Evolutionary conservation across 2,797 vertebrate species (phyloP).

Genomic region (Schizopygopsis malacanthus): DNA sequence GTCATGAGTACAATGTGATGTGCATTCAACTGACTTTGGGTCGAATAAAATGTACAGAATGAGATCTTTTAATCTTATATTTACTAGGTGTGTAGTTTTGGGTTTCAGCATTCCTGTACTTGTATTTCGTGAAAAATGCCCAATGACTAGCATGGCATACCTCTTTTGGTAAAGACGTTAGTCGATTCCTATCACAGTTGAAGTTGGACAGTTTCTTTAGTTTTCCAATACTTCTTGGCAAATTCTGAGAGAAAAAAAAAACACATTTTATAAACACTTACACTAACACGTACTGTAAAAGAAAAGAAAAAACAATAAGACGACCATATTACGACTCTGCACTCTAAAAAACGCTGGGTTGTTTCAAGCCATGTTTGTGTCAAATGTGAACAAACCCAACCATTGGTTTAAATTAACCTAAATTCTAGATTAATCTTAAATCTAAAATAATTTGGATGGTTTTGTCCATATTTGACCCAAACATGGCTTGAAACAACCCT

Average conservation of each 20-base stretch:
- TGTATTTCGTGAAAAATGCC: neutral
- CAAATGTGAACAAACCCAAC: neutral
- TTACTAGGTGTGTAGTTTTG: neutral
- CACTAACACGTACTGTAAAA: neutral
- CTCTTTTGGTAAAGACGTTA: slow-evolving; percentile 94
- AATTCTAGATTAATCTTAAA: neutral
- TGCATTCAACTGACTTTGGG: neutral
- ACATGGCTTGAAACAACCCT: neutral
- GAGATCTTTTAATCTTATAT: too few relatives aligned
- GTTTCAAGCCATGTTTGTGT: neutral
- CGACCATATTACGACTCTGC: neutral
- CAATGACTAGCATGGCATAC: slow-evolving; percentile 71
- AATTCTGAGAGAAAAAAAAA: slow-evolving; percentile 75
- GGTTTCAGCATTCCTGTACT: neutral
- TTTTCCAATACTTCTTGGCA: slow-evolving; percentile 94
- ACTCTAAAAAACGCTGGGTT: neutral
- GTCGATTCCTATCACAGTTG: slow-evolving; percentile 95
- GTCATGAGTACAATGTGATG: neutral
- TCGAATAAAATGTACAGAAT: neutral
- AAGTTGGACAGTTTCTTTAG: slow-evolving; percentile 95
- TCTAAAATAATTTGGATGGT: neutral
- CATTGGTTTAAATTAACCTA: neutral
- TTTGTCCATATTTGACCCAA: neutral
- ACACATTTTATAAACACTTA: neutral
- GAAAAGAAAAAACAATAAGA: neutral